phyloP scores from a whole-genome alignment of 2,113 vertebrate genomes.

The Oncorhynchus kisutch region DNA sequence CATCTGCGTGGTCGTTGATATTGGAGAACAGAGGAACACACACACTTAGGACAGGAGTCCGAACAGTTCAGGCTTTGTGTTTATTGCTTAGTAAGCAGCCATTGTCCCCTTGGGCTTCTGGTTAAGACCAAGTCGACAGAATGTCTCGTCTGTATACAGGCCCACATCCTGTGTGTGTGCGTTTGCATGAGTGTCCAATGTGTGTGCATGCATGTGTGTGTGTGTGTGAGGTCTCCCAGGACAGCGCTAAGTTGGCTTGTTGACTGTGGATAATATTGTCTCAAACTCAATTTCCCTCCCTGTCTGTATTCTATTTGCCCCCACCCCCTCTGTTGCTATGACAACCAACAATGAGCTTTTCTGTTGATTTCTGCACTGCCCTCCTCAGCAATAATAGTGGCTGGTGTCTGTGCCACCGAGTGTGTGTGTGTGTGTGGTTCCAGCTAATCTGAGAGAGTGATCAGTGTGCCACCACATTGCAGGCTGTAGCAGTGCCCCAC shows the following conservation, averaged over 20 bases:
- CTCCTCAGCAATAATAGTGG: background rate
- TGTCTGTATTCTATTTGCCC: background rate
- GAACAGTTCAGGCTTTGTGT: background rate
- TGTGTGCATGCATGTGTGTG: constrained; percentile 2
- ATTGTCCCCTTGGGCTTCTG: background rate
- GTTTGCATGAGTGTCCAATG: background rate
- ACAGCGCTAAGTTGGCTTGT: background rate
- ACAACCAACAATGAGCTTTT: constrained; percentile 1
- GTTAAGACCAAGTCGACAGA: background rate
- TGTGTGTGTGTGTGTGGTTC: constrained; percentile 5
- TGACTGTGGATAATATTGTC: background rate
- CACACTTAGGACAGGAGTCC: too few species aligned
- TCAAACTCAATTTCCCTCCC: background rate
- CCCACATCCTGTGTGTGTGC: background rate
- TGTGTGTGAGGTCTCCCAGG: constrained; percentile 1
- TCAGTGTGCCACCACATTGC: too few species aligned
- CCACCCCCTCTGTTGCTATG: background rate
- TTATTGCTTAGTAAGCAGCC: background rate
- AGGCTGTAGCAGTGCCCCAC: background rate
- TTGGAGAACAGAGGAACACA: background rate
- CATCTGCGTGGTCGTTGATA: background rate
- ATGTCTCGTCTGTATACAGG: background rate
- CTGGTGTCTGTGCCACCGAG: background rate
- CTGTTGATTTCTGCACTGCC: background rate
- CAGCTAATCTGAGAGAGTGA: too few species aligned